Conservation (phyloP, 2,888 invertebrate genomes). For the Eupithecia tripunctaria region DNA sequence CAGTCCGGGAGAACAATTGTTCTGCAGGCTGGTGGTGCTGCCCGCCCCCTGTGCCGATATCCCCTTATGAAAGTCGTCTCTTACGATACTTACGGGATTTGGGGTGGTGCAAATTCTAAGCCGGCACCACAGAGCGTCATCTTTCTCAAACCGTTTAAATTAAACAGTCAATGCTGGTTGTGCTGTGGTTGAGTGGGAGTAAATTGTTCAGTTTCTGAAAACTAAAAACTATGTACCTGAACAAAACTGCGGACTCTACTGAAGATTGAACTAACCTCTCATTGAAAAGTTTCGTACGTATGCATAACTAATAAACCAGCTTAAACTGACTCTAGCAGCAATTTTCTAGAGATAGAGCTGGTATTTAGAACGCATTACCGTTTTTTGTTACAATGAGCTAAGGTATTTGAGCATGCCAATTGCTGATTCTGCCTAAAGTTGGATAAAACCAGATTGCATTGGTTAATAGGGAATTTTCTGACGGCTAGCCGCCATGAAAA, state of each 20-base stretch:
- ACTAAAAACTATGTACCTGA: no score
- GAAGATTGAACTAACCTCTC: neutral
- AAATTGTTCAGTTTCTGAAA: no score
- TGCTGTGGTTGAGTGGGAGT: neutral
- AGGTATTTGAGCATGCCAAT: slow-evolving; percentile 15
- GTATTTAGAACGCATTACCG: slow-evolving; percentile 41
- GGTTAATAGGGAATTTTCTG: slow-evolving; percentile 11
- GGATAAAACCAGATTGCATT: slow-evolving; percentile 25
- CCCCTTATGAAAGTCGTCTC: no score
- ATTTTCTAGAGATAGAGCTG: slow-evolving; percentile 31
- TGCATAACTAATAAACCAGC: neutral
- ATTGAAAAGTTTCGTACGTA: neutral
- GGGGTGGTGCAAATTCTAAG: no score
- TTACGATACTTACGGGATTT: no score
- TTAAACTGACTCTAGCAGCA: slow-evolving; percentile 14
- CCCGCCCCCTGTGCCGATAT: no score
- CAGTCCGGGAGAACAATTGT: no score
- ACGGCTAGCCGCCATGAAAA: neutral
- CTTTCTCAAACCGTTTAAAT: no score
- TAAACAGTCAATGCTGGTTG: neutral
- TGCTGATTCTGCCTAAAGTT: slow-evolving; percentile 10
- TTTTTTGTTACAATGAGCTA: slow-evolving; percentile 37
- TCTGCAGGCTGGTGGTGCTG: no score
- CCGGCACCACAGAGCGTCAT: no score
- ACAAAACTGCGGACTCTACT: neutral